A percentile compares a stretch with the other conserved stretches of the same genome.
Conservation (phyloP, 37 sponge, comb jelly and placozoan genomes). For the Petrosia ficiformis region DNA sequence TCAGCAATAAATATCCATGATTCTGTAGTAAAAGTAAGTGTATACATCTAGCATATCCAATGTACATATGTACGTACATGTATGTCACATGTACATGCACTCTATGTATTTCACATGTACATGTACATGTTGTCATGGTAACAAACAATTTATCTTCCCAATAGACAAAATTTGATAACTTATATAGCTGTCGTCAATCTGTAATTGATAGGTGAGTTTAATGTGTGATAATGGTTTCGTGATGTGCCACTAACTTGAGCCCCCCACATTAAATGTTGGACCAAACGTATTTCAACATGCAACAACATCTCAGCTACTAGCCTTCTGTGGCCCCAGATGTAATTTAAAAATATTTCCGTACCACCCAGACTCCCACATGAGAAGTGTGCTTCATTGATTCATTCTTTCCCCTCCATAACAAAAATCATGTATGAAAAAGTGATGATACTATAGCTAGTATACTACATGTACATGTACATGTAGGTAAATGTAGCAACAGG, state of each 20-base stretch:
- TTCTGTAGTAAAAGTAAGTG: slow-evolving; percentile 76
- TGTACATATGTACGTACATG: too few relatives aligned
- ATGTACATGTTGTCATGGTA: slow-evolving; percentile 66
- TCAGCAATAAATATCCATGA: slow-evolving; percentile 92
- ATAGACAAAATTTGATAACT: slow-evolving; percentile 90
- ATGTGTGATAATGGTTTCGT: too few relatives aligned
- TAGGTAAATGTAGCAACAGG: too few relatives aligned
- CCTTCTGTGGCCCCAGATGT: too few relatives aligned
- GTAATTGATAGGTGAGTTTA: slow-evolving; percentile 73
- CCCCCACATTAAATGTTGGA: too few relatives aligned
- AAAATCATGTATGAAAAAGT: slow-evolving; percentile 88
- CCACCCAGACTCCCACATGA: too few relatives aligned
- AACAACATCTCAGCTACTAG: too few relatives aligned
- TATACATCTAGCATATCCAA: neutral
- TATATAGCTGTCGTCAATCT: slow-evolving; percentile 78
- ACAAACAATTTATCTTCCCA: neutral
- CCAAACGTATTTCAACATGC: too few relatives aligned
- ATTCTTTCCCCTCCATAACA: neutral
- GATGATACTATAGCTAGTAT: slow-evolving; percentile 62
- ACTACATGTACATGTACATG: slow-evolving; percentile 78
- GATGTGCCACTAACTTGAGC: too few relatives aligned
- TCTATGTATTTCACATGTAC: neutral
- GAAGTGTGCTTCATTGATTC: too few relatives aligned
- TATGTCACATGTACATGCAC: too few relatives aligned
- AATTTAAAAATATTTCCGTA: too few relatives aligned